Evolutionary conservation across 2,888 invertebrate species (phyloP), one percentile per base, ranked within the genome.

Genomic region (Chironomus riparius): DNA sequence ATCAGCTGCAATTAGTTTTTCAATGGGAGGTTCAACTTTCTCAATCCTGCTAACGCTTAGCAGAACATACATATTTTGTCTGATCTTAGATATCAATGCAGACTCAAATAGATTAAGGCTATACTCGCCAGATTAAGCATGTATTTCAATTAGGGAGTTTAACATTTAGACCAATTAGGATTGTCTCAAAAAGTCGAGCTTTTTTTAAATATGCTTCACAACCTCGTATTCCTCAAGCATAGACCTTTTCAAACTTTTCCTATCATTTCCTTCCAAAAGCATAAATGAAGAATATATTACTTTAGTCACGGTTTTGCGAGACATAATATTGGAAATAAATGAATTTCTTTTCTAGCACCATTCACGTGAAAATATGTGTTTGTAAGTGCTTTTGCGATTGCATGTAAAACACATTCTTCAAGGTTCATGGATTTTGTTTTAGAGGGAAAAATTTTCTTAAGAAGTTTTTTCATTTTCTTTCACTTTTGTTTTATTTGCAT

Each of bases 301-400:
- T 72, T 72, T 38, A 72, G 72, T 72, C 72, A 72, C 72, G 72
- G 62, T 72, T 48, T 70, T 21, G 38, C 0, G 61, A 6, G 24
- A 24, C 65, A n/a, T 22, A 12, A 65, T 24, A 65, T 65, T 65
- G 10, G 65, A 65, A 65, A 65, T 21, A 65, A 65, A 65, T 48
- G 28, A 56, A 56, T 56, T 71, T 71, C 47, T 28, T 71, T 71
- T 71, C 71, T 70, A 38, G 71, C 56, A 56, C 71, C 71, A 56
- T 56, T 65, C 24, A 13, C 65, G 24, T 65, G 65, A 21, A 65
- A 65, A 21, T 65, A 24, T 65, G 65, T 65, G 22, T 65, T 38
- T 38, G 38, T 38, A 38, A 65, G 21, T 21, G 65, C 22, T 38
- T 38, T 38, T 10, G 38, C 38, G 38, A 72, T 72, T 62, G 72